These are phyloP conservation scores for Sciurus vulgaris DNA, from an alignment of 2,797 vertebrate species.

Conservation along the genomic window DNA sequence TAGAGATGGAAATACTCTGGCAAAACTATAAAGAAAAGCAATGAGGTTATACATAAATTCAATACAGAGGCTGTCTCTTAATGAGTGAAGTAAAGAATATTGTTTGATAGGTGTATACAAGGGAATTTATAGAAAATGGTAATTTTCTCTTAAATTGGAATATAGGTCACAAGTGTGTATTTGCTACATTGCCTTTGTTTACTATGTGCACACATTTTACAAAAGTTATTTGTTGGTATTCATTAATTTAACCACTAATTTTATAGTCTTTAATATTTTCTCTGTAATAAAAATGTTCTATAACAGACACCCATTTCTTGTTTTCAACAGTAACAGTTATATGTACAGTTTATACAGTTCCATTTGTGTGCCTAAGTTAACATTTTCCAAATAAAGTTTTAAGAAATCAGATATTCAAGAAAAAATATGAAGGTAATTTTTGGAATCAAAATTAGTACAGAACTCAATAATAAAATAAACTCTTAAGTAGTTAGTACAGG, in stretches of 20 bases:
- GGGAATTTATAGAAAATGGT: slow-evolving; percentile 17
- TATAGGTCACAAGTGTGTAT: background rate
- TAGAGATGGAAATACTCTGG: background rate
- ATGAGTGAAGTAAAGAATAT: slow-evolving; percentile 4
- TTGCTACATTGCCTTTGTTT: slow-evolving; percentile 4
- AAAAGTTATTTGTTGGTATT: slow-evolving; percentile 42
- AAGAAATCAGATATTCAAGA: slow-evolving; percentile 26
- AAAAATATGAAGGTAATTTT: slow-evolving; percentile 34
- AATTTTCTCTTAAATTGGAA: slow-evolving; percentile 2
- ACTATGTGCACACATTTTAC: slow-evolving; percentile 33
- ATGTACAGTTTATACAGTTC: background rate
- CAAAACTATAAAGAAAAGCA: slow-evolving; percentile 46
- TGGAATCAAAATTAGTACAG: background rate
- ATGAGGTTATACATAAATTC: slow-evolving; percentile 28
- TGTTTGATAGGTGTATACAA: background rate
- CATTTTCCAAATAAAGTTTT: background rate
- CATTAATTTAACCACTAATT: slow-evolving; percentile 28
- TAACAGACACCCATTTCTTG: slow-evolving; percentile 51
- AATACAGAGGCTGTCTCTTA: background rate
- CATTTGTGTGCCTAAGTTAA: slow-evolving; percentile 14
- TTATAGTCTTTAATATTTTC: background rate
- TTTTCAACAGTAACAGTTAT: slow-evolving; percentile 36
- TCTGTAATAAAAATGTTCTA: slow-evolving; percentile 34
- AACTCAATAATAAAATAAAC: slow-evolving; percentile 46
- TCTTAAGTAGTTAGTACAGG: background rate